These are phyloP conservation scores for Rhagologus leucostigma DNA, from an alignment of 2,113 vertebrate genomes.

Conservation along the genomic window DNA sequence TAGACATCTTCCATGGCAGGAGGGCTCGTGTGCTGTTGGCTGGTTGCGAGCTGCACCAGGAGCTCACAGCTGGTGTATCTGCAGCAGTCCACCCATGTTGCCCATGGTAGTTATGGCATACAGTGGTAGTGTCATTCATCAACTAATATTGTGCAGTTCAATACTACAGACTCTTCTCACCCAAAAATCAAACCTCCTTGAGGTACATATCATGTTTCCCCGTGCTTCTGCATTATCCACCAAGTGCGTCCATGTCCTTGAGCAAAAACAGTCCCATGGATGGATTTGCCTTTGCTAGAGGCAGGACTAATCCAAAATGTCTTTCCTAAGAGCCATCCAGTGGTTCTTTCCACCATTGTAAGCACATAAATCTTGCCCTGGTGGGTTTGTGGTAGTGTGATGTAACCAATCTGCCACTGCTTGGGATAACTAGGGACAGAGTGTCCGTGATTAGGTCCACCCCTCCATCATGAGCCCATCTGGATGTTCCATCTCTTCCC, in stretches of 20 bases:
- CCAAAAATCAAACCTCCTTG: not conserved
- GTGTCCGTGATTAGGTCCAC: not conserved
- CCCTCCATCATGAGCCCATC: rapidly evolving
- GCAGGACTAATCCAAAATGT: not conserved
- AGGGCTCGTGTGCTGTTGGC: not conserved
- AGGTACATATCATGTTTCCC: not conserved
- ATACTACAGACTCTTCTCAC: not conserved
- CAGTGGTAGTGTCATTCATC: not conserved
- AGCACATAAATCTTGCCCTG: not conserved
- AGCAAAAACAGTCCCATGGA: not conserved
- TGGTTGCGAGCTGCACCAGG: not conserved
- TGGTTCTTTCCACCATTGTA: not conserved
- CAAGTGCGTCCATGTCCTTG: not conserved
- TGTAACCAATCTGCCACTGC: not conserved
- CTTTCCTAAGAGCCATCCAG: not conserved
- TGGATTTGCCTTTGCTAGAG: not conserved
- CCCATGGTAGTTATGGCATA: not conserved
- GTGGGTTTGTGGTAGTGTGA: not conserved
- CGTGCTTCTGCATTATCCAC: not conserved
- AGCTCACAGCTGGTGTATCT: not conserved
- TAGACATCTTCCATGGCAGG: not conserved
- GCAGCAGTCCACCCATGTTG: not conserved
- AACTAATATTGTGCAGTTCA: not conserved
- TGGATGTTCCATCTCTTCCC: not conserved
- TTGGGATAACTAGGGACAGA: too few relatives aligned